phyloP scores from a whole-genome alignment of 2,113 vertebrate species.

The Lepidiolamprologus cunningtoni region DNA sequence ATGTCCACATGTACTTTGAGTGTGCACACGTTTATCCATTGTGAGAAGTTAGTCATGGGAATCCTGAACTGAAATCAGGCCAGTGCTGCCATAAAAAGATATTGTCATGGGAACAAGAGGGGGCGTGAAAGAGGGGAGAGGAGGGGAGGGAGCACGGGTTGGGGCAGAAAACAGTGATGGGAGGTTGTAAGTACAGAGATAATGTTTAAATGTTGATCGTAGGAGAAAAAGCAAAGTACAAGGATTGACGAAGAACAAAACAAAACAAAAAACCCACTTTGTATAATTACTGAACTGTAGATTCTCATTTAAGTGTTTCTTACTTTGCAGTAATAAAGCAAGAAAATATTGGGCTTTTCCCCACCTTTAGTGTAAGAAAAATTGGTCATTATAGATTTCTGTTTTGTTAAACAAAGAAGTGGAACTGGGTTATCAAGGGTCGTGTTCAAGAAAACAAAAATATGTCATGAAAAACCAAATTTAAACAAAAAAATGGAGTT shows the following conservation, averaged over 20 bases:
- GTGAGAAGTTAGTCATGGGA: constrained; percentile 32
- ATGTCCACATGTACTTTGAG: neutral
- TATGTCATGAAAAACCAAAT: neutral
- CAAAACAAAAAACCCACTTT: neutral
- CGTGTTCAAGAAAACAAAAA: neutral
- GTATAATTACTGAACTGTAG: neutral
- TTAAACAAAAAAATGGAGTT: neutral
- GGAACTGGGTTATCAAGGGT: neutral
- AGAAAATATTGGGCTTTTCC: neutral
- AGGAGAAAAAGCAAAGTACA: neutral
- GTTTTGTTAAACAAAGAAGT: neutral
- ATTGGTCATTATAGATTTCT: neutral
- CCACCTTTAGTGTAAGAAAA: neutral
- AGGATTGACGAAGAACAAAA: neutral
- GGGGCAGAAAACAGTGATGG: neutral
- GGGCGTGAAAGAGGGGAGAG: neutral
- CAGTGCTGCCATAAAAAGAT: constrained; percentile 49
- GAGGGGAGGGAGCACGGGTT: neutral
- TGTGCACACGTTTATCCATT: neutral
- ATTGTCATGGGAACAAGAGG: constrained; percentile 25
- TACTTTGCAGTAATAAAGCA: neutral
- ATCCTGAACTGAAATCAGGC: constrained; percentile 46
- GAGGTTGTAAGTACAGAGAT: neutral
- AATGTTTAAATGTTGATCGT: neutral
- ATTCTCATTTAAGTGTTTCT: neutral